Base-by-base conservation (phyloP, 2,113 vertebrate genomes). In the Cacatua alba region DNA sequence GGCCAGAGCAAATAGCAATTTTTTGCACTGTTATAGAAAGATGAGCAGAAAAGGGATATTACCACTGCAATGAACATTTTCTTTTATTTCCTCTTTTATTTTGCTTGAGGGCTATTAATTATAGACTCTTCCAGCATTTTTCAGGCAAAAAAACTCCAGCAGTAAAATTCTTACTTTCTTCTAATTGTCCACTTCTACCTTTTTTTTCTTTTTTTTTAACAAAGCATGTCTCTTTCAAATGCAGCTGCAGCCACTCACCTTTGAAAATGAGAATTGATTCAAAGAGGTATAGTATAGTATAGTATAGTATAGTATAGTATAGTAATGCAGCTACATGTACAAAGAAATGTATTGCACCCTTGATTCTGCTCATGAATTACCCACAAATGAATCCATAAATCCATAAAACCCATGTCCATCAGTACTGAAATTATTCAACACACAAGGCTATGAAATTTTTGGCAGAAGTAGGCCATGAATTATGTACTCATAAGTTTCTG, bases 111-210 rank as follows among this genome's bases (percentile, higher is more conserved):
- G 82, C 25, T 76, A 69, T 77, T 81, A 94, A 88, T 46, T 77
- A 87, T 12, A 84, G 57, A 88, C 20, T 83, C 18, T 43, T 31
- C 21, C 51, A 65, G 48, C 19, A 83, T 86, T 94, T 95, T 93
- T 46, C 51, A 91, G 51, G 44, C 43, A 82, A 85, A 81, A 91
- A 92, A 85, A 71, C 1, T 15, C 12, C 55, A 77, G 33, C 25
- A 94, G 49, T 82, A 92, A 92, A 90, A 84, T 48, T 80, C 11
- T 92, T 86, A 59, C 33, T 76, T 92, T 92, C 68, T 86, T 63
- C 46, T 74, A 86, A 94, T 87, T 78, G 57, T 80, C n/a, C 59
- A 55, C 13, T 48, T 94, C 13, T 25, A 21, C 8, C 4, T 71
- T 77, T 51, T 79, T 41, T n/a, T 31, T 57, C 13, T 59, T 37